Evolutionary conservation across 2,888 invertebrate genomes (phyloP).

Genomic region (Eristalinus aeneus): DNA sequence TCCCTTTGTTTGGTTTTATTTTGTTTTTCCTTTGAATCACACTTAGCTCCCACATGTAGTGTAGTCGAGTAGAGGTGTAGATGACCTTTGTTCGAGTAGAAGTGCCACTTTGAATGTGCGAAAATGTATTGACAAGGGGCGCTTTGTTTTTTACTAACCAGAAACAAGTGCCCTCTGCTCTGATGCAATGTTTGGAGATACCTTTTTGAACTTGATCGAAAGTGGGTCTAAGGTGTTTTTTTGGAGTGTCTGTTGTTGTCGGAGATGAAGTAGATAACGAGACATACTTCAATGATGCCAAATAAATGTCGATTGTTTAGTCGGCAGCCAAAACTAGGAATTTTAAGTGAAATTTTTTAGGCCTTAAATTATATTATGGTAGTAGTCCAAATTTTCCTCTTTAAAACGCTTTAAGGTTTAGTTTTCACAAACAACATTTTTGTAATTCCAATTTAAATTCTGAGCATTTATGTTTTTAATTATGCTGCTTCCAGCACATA

Average conservation of each 20-base stretch:
- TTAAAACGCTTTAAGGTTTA: too few species aligned
- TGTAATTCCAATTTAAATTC: too few species aligned
- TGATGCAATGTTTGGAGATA: too few species aligned
- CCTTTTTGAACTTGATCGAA: too few species aligned
- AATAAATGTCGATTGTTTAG: not conserved
- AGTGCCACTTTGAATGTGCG: not conserved
- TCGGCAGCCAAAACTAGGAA: not conserved
- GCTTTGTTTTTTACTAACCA: not conserved
- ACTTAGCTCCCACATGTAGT: constrained; percentile 52
- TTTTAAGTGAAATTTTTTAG: not conserved
- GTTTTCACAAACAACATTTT: too few species aligned
- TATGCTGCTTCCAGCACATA: too few species aligned
- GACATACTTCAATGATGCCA: not conserved
- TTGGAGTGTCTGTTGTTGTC: not conserved
- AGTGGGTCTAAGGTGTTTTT: not conserved
- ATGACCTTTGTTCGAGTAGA: constrained; percentile 39
- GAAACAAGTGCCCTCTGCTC: not conserved
- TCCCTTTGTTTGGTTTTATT: constrained; percentile 4
- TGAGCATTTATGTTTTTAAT: too few species aligned
- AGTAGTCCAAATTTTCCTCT: too few species aligned
- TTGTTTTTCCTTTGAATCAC: constrained; percentile 40
- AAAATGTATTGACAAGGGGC: too few species aligned
- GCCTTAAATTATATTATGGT: too few species aligned
- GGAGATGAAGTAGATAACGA: not conserved
- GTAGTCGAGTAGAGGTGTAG: constrained; percentile 22